Percentiles rank a stretch among this genome's conserved stretches.
Evolutionary conservation across 2,888 invertebrate species (phyloP).

Genomic region (Aspidiotus destructor): DNA sequence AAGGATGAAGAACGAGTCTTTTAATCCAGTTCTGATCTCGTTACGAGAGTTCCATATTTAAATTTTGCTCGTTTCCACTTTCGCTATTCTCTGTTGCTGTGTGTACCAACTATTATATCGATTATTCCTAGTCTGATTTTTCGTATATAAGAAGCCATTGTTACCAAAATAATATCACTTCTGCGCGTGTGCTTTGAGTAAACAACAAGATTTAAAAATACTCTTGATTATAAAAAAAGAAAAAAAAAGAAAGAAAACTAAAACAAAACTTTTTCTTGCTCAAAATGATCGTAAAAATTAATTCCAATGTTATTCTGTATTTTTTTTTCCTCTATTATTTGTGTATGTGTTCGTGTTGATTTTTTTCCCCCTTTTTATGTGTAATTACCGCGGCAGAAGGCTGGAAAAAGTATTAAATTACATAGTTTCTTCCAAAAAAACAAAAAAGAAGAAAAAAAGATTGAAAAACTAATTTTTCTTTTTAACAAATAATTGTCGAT

Average conservation of each 20-base stretch:
- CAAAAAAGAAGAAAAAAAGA: too few species aligned
- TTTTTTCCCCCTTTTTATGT: not conserved
- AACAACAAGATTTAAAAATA: conserved; percentile 1
- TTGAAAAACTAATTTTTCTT: not conserved
- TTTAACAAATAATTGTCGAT: conserved; percentile 15
- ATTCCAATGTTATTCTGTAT: too few species aligned
- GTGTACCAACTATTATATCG: not conserved
- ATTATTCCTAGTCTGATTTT: conserved; percentile 9
- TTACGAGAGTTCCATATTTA: not conserved
- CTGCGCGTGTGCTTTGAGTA: not conserved
- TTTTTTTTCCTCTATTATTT: conserved; percentile 7
- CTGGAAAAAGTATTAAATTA: too few species aligned
- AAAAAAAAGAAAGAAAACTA: too few species aligned
- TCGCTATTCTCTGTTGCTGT: conserved; percentile 1
- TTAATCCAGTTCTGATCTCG: not conserved
- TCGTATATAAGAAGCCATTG: conserved; percentile 8
- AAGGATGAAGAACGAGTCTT: too few species aligned
- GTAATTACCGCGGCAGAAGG: too few species aligned
- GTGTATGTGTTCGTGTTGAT: conserved; percentile 17
- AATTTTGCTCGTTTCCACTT: not conserved
- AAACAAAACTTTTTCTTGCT: conserved; percentile 6
- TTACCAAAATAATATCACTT: conserved; percentile 21
- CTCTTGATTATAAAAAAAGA: too few species aligned
- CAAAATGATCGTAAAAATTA: not conserved
- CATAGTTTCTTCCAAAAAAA: too few species aligned